These are phyloP conservation scores for Atta cephalotes DNA, from an alignment of 1,140 invertebrate species.

Conservation along the genomic window DNA sequence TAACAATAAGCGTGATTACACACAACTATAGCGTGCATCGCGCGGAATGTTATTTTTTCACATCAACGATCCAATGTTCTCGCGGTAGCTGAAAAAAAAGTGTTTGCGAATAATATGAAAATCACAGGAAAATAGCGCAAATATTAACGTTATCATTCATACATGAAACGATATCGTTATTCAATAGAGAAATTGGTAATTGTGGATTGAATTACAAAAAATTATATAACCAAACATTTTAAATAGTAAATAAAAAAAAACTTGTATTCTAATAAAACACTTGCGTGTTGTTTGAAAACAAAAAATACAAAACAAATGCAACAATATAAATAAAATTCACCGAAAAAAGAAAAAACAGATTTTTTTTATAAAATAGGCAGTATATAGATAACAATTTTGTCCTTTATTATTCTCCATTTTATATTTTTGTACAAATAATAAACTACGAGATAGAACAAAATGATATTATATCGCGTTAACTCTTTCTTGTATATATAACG, in stretches of 20 bases:
- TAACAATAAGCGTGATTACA: constrained; percentile 60
- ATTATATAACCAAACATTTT: constrained; percentile 5
- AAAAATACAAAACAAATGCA: neutral
- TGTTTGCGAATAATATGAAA: constrained; percentile 48
- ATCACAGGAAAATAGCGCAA: constrained; percentile 24
- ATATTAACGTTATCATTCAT: constrained; percentile 15
- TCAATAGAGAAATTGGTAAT: constrained; percentile 9
- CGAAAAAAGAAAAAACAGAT: neutral
- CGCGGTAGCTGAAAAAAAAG: constrained; percentile 3
- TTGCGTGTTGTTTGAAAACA: neutral
- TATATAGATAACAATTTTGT: neutral
- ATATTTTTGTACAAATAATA: constrained; percentile 2
- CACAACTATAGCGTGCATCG: constrained; percentile 15
- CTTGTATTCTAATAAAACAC: neutral
- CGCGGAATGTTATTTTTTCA: constrained; percentile 49
- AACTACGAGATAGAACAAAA: neutral
- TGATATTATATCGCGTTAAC: neutral
- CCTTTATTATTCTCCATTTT: neutral
- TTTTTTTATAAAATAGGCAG: neutral
- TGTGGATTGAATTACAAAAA: neutral
- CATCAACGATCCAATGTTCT: constrained; percentile 33
- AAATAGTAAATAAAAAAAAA: neutral
- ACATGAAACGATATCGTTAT: constrained; percentile 12
- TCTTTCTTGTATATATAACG: neutral
- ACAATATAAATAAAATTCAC: neutral